Evolutionary conservation across 1,140 invertebrate genomes (phyloP).

Genomic region (Saccostrea cuccullata): DNA sequence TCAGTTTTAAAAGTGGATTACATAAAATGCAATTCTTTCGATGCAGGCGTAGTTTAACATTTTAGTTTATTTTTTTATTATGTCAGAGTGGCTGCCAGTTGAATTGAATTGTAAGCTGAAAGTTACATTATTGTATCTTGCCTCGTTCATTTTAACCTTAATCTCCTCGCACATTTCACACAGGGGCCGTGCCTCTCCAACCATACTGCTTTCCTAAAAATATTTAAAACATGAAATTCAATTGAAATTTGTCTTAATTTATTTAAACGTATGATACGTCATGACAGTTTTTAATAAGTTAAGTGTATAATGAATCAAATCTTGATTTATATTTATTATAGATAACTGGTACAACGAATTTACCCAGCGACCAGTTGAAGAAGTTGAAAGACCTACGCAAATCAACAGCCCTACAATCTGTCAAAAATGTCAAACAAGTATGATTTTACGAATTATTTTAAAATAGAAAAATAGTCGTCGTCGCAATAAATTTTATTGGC

Average conservation of each 20-base stretch:
- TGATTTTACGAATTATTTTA: not conserved
- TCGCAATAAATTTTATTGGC: not conserved
- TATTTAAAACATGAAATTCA: too few species aligned
- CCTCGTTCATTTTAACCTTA: too few species aligned
- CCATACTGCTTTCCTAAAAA: too few species aligned
- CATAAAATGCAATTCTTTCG: not conserved
- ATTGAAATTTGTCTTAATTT: too few species aligned
- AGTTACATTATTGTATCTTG: too few species aligned
- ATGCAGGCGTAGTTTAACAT: too few species aligned
- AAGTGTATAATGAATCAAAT: not conserved
- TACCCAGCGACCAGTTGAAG: not conserved
- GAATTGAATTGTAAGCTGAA: not conserved
- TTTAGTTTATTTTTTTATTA: too few species aligned
- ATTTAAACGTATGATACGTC: too few species aligned
- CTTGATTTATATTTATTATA: not conserved
- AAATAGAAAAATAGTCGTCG: not conserved
- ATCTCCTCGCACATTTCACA: too few species aligned
- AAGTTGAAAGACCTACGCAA: slow-evolving; percentile 1
- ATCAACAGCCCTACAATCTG: not conserved
- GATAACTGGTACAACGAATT: not conserved
- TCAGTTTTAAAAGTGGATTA: not conserved
- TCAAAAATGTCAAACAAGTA: not conserved
- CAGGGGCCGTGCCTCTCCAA: too few species aligned
- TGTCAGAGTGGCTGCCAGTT: not conserved
- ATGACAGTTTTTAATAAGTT: too few species aligned